Percentiles rank a stretch among this genome's conserved stretches.
These are phyloP conservation scores for Melanotaenia nigrans DNA, from an alignment of 2,797 vertebrate species.

Conservation along the genomic window DNA sequence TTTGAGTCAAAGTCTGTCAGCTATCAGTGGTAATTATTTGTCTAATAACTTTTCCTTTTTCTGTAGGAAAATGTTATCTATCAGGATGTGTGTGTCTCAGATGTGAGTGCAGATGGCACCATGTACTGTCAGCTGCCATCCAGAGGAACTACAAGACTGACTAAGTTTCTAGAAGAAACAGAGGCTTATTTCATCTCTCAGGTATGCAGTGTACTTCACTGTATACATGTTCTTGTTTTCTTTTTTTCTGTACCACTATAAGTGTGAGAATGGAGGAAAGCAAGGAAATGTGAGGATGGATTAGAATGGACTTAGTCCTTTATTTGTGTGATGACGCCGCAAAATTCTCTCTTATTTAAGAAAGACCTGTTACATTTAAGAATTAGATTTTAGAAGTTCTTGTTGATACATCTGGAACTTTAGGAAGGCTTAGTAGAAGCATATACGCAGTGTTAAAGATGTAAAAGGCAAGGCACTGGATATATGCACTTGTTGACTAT, in stretches of 20 bases:
- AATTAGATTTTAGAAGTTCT: too few relatives aligned
- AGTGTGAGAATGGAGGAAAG: not conserved
- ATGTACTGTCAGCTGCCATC: conserved; percentile 92
- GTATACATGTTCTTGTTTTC: not conserved
- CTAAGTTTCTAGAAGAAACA: conserved; percentile 83
- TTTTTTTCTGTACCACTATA: not conserved
- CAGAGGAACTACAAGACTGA: conserved; percentile 86
- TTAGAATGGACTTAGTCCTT: not conserved
- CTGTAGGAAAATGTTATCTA: conserved; percentile 85
- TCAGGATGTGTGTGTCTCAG: conserved; percentile 87
- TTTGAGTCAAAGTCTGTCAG: conserved; percentile 11
- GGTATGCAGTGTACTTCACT: conserved; percentile 68
- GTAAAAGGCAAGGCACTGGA: too few relatives aligned
- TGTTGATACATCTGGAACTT: too few relatives aligned
- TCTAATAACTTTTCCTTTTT: conserved; percentile 14
- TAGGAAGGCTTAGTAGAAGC: too few relatives aligned
- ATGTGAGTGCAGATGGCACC: conserved; percentile 88
- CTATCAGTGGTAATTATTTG: not conserved
- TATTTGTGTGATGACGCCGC: not conserved
- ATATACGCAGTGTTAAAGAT: too few relatives aligned
- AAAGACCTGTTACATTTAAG: not conserved
- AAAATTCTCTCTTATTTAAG: not conserved
- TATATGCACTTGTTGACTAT: too few relatives aligned
- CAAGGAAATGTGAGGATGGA: not conserved
- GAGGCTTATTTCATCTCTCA: conserved; percentile 87